Percentiles rank a stretch among this genome's conserved stretches.
Conservation (phyloP, 2,113 vertebrate species). For the Thunnus maccoyii region DNA sequence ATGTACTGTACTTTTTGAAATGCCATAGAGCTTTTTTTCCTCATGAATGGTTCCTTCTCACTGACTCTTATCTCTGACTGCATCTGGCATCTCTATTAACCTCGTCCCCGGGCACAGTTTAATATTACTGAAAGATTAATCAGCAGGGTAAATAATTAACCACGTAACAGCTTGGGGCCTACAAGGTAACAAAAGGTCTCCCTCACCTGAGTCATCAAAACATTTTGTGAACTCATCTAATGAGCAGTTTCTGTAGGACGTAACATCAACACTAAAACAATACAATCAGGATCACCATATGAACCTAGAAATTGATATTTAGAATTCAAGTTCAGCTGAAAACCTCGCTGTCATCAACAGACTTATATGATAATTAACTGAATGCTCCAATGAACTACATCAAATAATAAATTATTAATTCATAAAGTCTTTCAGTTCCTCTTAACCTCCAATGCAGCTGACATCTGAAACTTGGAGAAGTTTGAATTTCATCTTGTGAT, state of each 20-base stretch:
- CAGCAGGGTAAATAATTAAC: slow-evolving; percentile 75
- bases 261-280: slow-evolving; percentile 5
- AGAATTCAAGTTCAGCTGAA: slow-evolving; percentile 21
- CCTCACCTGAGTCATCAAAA: slow-evolving; percentile 45
- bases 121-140: slow-evolving; percentile 74
- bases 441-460: background rate
- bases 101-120: slow-evolving; percentile 54
- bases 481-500: no score
- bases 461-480: background rate
- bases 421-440: background rate
- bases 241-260: background rate
- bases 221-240: slow-evolving; percentile 28
- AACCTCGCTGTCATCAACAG: slow-evolving; percentile 8
- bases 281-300: background rate
- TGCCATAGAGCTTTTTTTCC: background rate
- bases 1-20: background rate
- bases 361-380: background rate
- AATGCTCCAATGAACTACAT: background rate
- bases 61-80: slow-evolving; percentile 13
- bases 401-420: slow-evolving; percentile 17
- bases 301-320: slow-evolving; percentile 12
- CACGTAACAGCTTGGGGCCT: slow-evolving; percentile 31
- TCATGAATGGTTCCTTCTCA: background rate
- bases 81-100: slow-evolving; percentile 48
- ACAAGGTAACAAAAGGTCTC: slow-evolving; percentile 46